Evolutionary conservation across 2,797 vertebrate species (phyloP).

Genomic region (Thalassophryne amazonica): DNA sequence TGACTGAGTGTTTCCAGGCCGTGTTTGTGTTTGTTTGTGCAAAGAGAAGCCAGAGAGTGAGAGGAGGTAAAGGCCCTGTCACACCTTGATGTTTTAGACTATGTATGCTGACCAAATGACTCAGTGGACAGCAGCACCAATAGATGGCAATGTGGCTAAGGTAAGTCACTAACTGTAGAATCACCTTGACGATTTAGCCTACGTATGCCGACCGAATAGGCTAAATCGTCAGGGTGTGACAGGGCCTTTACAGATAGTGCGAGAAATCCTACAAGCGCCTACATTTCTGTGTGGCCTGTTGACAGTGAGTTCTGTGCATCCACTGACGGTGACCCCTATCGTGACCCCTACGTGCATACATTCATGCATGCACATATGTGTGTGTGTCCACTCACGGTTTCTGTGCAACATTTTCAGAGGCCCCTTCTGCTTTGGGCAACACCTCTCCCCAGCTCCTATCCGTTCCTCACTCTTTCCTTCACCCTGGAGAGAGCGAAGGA

Average conservation of each 20-base stretch:
- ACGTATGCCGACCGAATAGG: too few species aligned
- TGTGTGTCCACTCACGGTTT: conserved; percentile 66
- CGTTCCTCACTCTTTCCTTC: conserved; percentile 76
- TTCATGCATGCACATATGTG: conserved; percentile 4
- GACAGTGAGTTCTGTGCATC: conserved; percentile 31
- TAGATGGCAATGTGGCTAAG: too few species aligned
- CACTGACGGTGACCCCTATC: conserved; percentile 53
- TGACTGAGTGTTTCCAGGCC: conserved; percentile 79
- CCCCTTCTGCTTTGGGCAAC: conserved; percentile 75
- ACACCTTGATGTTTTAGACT: too few species aligned
- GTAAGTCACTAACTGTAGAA: too few species aligned
- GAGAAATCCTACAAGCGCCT: conserved; percentile 12
- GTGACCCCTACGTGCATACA: conserved; percentile 8
- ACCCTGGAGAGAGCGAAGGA: conserved; percentile 69
- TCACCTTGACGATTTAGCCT: too few species aligned
- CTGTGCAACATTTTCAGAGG: conserved; percentile 75
- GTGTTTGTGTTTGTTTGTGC: conserved; percentile 9
- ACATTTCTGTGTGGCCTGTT: conserved; percentile 17
- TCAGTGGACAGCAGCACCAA: too few species aligned
- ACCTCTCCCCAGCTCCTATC: conserved; percentile 66
- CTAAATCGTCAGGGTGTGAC: too few species aligned
- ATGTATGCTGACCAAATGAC: too few species aligned
- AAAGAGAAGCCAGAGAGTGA: conserved; percentile 4
- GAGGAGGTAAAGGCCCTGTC: too few species aligned
- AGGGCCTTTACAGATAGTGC: conserved; percentile 26